Conservation (phyloP, 2,888 invertebrate genomes). For the Conchocele bisecta region DNA sequence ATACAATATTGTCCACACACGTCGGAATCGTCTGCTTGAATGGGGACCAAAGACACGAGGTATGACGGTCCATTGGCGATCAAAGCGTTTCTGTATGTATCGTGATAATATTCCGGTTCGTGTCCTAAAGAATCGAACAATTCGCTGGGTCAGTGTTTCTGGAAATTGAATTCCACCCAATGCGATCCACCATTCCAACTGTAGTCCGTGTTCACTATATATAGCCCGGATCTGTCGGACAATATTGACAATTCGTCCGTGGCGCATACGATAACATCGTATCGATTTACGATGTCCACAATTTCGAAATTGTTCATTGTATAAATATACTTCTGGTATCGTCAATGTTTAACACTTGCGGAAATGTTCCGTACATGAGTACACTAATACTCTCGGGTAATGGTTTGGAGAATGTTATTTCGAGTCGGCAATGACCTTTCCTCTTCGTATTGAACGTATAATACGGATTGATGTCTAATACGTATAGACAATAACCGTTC, state of each 20-base stretch:
- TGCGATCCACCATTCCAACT: conserved; percentile 8
- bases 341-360: conserved; percentile 5
- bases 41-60: not conserved
- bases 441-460: conserved; percentile 14
- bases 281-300: no score
- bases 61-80: no score
- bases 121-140: conserved; percentile 34
- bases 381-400: conserved; percentile 24
- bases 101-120: no score
- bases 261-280: no score
- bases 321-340: not conserved
- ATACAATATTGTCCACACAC: conserved; percentile 15
- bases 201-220: conserved; percentile 23
- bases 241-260: not conserved
- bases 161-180: conserved; percentile 33
- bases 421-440: conserved; percentile 27
- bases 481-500: conserved; percentile 23
- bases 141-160: conserved; percentile 14
- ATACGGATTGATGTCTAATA: conserved; percentile 5
- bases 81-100: no score
- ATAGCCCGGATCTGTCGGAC: not conserved
- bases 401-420: conserved; percentile 11
- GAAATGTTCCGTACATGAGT: conserved; percentile 30
- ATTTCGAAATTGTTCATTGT: no score
- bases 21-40: conserved; percentile 16